phyloP scores from a whole-genome alignment of 1,140 invertebrate species.

The Pseudomyrmex dendroicus region DNA sequence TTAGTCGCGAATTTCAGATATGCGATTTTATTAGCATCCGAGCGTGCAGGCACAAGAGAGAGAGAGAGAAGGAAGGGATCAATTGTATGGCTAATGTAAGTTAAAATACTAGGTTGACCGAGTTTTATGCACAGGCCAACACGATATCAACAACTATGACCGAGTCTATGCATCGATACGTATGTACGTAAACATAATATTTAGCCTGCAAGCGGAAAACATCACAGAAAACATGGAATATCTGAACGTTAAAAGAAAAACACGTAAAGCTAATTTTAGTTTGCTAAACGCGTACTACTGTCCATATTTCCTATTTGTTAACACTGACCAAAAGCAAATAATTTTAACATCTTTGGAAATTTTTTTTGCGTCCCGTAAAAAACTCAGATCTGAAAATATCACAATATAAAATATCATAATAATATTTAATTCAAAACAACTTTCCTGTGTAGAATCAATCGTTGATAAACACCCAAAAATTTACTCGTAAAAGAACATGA shows the following conservation, averaged over 20 bases:
- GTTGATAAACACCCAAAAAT: not conserved
- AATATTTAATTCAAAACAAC: slow-evolving; percentile 9
- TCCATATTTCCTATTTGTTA: too few relatives aligned
- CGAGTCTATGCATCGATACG: too few relatives aligned
- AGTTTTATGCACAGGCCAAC: not conserved
- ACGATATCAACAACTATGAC: too few relatives aligned
- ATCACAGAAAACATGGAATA: too few relatives aligned
- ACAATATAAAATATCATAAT: too few relatives aligned
- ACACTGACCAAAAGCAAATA: too few relatives aligned
- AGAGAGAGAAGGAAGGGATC: slow-evolving; percentile 19
- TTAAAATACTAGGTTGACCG: slow-evolving; percentile 37
- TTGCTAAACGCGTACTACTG: too few relatives aligned
- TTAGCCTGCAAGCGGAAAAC: too few relatives aligned
- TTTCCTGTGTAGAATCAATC: not conserved
- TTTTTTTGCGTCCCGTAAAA: not conserved
- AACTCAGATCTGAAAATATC: not conserved
- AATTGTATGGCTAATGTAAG: slow-evolving; percentile 55
- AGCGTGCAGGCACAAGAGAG: not conserved
- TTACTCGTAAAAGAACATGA: not conserved
- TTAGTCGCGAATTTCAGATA: slow-evolving; percentile 33
- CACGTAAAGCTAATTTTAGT: too few relatives aligned
- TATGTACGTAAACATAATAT: too few relatives aligned
- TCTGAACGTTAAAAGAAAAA: too few relatives aligned
- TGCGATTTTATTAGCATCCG: slow-evolving; percentile 5
- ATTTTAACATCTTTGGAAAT: too few relatives aligned